phyloP scores from a whole-genome alignment of 2,113 vertebrate species.

The Camelus dromedarius region DNA sequence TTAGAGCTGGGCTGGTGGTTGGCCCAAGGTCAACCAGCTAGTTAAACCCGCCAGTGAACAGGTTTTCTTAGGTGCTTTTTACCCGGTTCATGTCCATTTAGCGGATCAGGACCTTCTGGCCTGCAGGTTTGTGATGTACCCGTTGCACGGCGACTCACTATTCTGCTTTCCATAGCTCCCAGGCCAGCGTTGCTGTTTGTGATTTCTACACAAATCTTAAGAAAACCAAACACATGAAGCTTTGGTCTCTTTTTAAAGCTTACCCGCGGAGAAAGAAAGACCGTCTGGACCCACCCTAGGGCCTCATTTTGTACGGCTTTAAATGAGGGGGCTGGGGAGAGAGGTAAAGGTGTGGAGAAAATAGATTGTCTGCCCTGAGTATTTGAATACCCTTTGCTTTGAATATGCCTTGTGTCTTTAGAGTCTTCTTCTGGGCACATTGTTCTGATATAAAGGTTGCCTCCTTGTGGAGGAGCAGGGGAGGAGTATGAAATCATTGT shows the following conservation, averaged over 20 bases:
- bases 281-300: not conserved
- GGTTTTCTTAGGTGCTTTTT: not conserved
- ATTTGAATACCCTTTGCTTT: not conserved
- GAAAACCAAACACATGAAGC: not conserved
- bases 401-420: not conserved
- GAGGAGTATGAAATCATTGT: constrained; percentile 42
- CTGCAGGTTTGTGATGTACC: not conserved
- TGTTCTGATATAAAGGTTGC: constrained; percentile 68
- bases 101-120: not conserved
- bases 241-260: not conserved
- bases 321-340: not conserved
- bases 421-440: constrained; percentile 30
- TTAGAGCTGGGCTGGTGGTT: not conserved
- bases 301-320: not conserved
- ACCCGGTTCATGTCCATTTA: not conserved
- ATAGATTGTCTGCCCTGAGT: not conserved
- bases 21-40: not conserved
- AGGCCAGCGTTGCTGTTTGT: not conserved
- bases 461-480: constrained; percentile 51
- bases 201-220: not conserved
- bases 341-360: not conserved
- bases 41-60: not conserved
- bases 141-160: not conserved
- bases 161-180: constrained; percentile 20
- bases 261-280: not conserved